phyloP scores from a whole-genome alignment of 2,113 vertebrate genomes.

The Egretta garzetta region DNA sequence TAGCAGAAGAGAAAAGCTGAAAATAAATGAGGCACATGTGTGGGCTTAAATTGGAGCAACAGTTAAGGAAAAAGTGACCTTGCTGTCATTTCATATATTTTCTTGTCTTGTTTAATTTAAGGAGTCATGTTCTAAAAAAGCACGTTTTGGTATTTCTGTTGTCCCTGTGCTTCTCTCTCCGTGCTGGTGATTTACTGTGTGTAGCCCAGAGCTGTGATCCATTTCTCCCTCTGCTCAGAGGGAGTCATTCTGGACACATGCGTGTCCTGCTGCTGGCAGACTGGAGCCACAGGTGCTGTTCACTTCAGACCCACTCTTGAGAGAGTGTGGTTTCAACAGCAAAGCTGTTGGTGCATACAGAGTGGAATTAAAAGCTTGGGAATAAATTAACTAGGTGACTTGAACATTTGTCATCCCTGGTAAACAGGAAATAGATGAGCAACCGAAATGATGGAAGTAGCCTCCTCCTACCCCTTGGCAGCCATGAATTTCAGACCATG shows the following conservation, averaged over 20 bases:
- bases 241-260: fast-evolving
- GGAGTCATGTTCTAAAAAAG: neutral
- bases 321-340: neutral
- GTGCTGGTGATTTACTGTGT: neutral
- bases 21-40: neutral
- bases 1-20: neutral
- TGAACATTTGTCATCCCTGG: neutral
- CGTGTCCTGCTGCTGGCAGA: neutral
- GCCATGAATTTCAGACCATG: neutral
- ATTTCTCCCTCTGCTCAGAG: neutral
- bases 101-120: neutral
- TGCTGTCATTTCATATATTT: neutral
- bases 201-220: neutral
- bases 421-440: neutral
- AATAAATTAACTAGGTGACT: neutral
- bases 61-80: neutral
- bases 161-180: neutral
- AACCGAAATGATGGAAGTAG: neutral
- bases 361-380: neutral
- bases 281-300: neutral
- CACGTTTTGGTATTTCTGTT: neutral
- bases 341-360: neutral
- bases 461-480: neutral
- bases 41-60: neutral
- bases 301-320: neutral